Evolutionary conservation across 1,140 invertebrate genomes (phyloP), one percentile per base, ranked within the genome.

Genomic region (Dolichoris vasculosae): DNA sequence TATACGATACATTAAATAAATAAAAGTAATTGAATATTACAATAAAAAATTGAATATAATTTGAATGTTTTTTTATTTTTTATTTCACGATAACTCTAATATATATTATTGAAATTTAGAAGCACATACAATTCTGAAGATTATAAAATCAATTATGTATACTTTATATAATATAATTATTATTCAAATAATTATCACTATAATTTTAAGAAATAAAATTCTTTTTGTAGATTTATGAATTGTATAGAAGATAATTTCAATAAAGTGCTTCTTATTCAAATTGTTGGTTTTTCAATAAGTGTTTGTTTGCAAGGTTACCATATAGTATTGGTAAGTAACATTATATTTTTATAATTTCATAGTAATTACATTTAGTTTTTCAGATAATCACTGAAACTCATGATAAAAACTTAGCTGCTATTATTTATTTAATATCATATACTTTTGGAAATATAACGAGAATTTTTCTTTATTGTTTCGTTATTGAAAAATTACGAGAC

Each of bases 231-330:
- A 30, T 83, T 79, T 30, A 86, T 67, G 38, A 35, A 76, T 48
- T 83, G 71, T 2, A 84, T 88, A 26, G 82, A 87, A 78, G 30
- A 82, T 17, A 87, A 75, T 46, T 86, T 88, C 20, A 86, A 87
- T 71, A 63, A 77, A 59, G 63, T 87, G 43, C 79, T 88, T 51
- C 73, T 88, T 7, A 30, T 81, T 43, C 86, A 87, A 81, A 73
- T 88, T 43, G 30, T 86, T 26, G 40, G 51, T 7, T 79, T 46
- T 64, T 83, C 80, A 4, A 32, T 86, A 4, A 77, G 20, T 6
- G 69, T 86, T 35, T 86, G 87, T 75, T 59, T 88, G 3, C 87
- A 85, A 82, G 83, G 83, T 9, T 88, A 87, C 38, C 73, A 83
- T 26, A 30, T 86, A n/a, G 59, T 85, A 2, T 30, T 55, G 6